Conservation (phyloP, 2,888 invertebrate genomes). For the Lepidocyrtoides sp. region DNA sequence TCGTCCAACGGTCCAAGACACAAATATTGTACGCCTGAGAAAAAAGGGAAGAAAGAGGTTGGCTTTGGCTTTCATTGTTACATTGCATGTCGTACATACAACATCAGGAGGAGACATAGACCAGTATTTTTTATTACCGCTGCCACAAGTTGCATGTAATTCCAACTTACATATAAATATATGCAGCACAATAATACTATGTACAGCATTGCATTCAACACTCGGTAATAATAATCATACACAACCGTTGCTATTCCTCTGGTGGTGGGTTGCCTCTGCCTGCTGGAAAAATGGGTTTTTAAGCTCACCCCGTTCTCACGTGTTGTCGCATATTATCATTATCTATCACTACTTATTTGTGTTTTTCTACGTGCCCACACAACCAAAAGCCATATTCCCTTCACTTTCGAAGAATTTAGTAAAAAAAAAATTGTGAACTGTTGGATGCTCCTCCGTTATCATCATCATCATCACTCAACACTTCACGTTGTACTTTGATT, state of each 20-base stretch:
- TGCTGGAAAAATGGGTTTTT: conserved; percentile 30
- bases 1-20: neutral
- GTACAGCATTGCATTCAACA: no score
- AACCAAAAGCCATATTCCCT: neutral
- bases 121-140: neutral
- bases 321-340: conserved; percentile 32
- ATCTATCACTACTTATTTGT: neutral
- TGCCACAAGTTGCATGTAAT: conserved; percentile 7
- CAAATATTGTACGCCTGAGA: neutral
- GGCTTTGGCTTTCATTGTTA: neutral
- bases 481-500: no score
- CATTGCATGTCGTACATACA: neutral
- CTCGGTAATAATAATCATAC: neutral
- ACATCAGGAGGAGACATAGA: neutral
- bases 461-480: no score
- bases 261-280: no score
- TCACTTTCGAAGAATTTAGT: neutral
- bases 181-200: no score
- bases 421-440: neutral
- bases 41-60: neutral
- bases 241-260: neutral
- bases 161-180: neutral
- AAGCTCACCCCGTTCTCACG: conserved; percentile 62
- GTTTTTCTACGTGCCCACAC: neutral
- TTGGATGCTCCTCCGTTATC: no score